Percentiles rank a stretch among this genome's conserved stretches.
phyloP scores from a whole-genome alignment of 2,797 vertebrate species.

The Sibirionetta formosa region DNA sequence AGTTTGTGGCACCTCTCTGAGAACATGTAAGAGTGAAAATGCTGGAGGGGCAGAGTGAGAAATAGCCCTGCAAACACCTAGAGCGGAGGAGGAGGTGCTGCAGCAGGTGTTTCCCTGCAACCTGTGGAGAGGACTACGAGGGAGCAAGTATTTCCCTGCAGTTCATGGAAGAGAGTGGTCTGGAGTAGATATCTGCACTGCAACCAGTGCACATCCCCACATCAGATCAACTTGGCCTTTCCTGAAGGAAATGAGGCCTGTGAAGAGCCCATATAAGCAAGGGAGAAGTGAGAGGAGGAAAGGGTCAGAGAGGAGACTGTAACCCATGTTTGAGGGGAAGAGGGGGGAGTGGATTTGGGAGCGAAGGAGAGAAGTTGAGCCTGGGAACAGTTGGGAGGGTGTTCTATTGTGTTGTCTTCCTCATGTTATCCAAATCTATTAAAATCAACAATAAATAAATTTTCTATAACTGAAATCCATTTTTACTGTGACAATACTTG shows the following conservation, averaged over 20 bases:
- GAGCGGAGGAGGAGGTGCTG: not conserved
- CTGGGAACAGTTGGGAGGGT: not conserved
- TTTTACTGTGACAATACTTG: not conserved
- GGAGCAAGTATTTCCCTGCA: not conserved
- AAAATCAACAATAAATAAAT: not conserved
- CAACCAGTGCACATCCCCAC: not conserved
- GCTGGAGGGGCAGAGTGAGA: not conserved
- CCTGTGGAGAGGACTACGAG: not conserved
- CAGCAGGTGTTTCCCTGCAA: not conserved
- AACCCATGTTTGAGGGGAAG: not conserved
- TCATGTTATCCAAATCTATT: not conserved
- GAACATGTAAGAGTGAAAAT: not conserved
- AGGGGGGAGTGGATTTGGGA: not conserved
- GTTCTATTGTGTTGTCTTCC: not conserved
- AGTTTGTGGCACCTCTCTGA: not conserved
- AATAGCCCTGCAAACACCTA: not conserved
- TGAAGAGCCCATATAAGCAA: not conserved
- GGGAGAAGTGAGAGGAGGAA: not conserved
- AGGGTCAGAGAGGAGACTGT: not conserved
- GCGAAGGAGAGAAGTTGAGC: not conserved
- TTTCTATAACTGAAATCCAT: not conserved
- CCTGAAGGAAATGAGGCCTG: not conserved
- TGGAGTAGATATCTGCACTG: not conserved
- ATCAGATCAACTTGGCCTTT: not conserved
- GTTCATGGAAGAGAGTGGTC: not conserved